These are phyloP conservation scores for Tachystola acroxantha DNA, from an alignment of 2,888 invertebrate genomes.

Conservation along the genomic window DNA sequence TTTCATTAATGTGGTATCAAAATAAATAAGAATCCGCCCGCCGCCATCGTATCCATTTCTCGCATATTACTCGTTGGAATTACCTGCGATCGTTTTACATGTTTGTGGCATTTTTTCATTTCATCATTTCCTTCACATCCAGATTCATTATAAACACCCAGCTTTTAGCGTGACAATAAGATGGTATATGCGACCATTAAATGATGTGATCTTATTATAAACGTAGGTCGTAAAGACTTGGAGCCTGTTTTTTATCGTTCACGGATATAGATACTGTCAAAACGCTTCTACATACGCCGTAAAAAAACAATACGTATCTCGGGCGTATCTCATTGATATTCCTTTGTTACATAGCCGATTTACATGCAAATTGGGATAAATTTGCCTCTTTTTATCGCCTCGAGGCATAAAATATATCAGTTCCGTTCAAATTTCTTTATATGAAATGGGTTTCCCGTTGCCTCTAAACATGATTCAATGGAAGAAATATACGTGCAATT, in stretches of 20 bases:
- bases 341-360: slow-evolving; percentile 40
- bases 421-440: slow-evolving; percentile 27
- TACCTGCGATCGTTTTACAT: no score
- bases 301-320: slow-evolving; percentile 18
- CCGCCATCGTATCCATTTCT: no score
- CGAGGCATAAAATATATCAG: slow-evolving; percentile 36
- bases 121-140: no score
- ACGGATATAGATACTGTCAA: slow-evolving; percentile 3
- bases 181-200: slow-evolving; percentile 1
- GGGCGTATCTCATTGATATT: slow-evolving; percentile 39
- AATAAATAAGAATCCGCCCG: no score
- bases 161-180: slow-evolving; percentile 1
- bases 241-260: slow-evolving; percentile 2
- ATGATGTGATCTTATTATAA: slow-evolving; percentile 4
- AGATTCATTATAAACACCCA: no score
- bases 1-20: no score
- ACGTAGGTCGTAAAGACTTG: slow-evolving; percentile 2
- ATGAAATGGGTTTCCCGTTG: slow-evolving; percentile 31
- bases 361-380: slow-evolving; percentile 48
- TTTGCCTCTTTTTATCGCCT: slow-evolving; percentile 37
- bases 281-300: slow-evolving; percentile 7
- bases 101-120: no score
- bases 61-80: no score
- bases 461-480: slow-evolving; percentile 15
- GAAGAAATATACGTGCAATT: slow-evolving; percentile 13